Percentiles rank a stretch among this genome's conserved stretches.
Evolutionary conservation across 2,888 invertebrate genomes (phyloP).

Genomic region (Thecophora atra): DNA sequence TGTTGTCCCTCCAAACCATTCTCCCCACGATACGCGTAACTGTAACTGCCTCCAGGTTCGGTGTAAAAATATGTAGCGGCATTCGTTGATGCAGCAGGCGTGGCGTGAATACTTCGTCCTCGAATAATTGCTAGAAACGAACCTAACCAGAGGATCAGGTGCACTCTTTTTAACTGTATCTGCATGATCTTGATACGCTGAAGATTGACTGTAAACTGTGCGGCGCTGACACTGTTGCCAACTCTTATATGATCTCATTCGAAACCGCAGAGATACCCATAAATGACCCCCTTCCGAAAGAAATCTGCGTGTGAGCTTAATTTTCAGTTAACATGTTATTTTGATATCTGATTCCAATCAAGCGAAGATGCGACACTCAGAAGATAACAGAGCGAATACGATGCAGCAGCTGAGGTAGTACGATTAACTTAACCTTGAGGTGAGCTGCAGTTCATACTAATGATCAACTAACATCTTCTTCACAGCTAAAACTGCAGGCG

Average conservation of each 20-base stretch:
- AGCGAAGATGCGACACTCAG: no score
- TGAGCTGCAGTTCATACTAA: background rate
- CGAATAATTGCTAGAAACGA: constrained; percentile 30
- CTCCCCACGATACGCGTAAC: constrained; percentile 64
- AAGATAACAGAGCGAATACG: no score
- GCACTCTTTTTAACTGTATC: constrained; percentile 1
- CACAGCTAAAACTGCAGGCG: no score
- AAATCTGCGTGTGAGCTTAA: constrained; percentile 45
- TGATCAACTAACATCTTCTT: no score
- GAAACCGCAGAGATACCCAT: constrained; percentile 18
- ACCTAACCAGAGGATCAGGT: background rate
- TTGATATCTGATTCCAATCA: constrained; percentile 9
- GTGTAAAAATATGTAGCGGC: constrained; percentile 59
- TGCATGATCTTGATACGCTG: constrained; percentile 17
- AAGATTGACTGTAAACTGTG: constrained; percentile 36
- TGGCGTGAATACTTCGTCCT: constrained; percentile 21
- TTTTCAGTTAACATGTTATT: constrained; percentile 5
- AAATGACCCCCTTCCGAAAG: background rate
- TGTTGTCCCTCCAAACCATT: constrained; percentile 58
- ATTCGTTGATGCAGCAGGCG: constrained; percentile 18
- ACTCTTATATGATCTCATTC: constrained; percentile 41
- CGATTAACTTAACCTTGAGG: background rate
- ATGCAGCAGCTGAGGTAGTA: background rate
- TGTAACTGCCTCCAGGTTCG: constrained; percentile 62
- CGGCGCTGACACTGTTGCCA: background rate